Conservation (phyloP, 2,113 vertebrate genomes). For the Dinomys branickii region DNA sequence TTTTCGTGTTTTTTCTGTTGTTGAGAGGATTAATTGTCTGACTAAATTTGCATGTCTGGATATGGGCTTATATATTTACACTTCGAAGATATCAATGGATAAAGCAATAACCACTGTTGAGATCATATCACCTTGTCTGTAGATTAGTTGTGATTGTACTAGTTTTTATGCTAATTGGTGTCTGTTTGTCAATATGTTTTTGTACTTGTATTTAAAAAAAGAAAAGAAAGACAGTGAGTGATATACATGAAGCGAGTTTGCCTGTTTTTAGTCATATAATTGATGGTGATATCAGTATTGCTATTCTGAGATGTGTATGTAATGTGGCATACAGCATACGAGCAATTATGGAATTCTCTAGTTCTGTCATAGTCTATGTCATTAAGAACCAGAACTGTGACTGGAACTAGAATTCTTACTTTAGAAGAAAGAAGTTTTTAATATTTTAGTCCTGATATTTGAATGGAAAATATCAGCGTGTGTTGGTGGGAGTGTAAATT, state of each 20-base stretch:
- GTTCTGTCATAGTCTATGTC: neutral
- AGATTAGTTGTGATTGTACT: no score
- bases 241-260: neutral
- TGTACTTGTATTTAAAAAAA: no score
- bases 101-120: no score
- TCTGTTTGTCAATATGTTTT: no score
- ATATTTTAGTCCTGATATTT: neutral
- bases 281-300: neutral
- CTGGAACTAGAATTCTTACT: neutral
- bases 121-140: no score
- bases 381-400: neutral
- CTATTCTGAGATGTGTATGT: neutral
- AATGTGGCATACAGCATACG: neutral
- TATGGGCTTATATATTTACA: no score
- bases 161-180: no score
- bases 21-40: no score
- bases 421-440: neutral
- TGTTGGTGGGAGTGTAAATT: neutral
- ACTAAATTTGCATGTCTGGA: no score
- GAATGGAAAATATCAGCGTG: neutral
- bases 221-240: neutral
- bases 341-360: neutral
- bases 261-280: neutral
- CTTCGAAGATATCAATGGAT: no score
- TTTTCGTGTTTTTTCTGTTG: no score